Percentiles rank a stretch among this genome's conserved stretches.
Conservation (phyloP, 2,888 invertebrate species). For the Pterostichus madidus region DNA sequence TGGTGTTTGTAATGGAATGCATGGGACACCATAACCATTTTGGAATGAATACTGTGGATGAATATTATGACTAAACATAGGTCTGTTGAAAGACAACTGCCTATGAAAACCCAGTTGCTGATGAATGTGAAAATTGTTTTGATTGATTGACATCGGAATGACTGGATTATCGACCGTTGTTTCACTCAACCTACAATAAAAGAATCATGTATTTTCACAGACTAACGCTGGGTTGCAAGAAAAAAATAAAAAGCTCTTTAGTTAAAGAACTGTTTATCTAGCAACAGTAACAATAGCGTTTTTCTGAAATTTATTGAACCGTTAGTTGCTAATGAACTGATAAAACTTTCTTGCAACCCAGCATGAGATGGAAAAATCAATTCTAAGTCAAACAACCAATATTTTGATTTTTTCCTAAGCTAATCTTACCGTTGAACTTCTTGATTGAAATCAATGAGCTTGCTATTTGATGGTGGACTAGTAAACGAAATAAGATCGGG, state of each 20-base stretch:
- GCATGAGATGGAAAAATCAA: neutral
- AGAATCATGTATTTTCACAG: neutral
- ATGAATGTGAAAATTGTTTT: constrained; percentile 29
- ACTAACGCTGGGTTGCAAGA: no score
- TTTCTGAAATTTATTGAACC: no score
- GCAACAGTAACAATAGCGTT: no score
- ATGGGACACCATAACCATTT: constrained; percentile 59
- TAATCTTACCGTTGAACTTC: constrained; percentile 79
- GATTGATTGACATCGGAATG: constrained; percentile 36
- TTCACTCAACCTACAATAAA: constrained; percentile 41
- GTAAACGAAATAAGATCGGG: constrained; percentile 87
- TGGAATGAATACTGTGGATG: constrained; percentile 64
- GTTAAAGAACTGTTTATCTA: neutral
- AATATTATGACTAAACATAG: constrained; percentile 13
- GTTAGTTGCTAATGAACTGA: no score
- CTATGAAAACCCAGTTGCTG: constrained; percentile 59
- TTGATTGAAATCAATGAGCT: constrained; percentile 82
- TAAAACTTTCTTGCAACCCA: no score
- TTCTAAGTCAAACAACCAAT: neutral
- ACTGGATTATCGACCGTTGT: constrained; percentile 30
- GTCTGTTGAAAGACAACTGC: constrained; percentile 43
- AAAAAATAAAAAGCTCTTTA: no score
- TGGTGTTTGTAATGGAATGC: constrained; percentile 61
- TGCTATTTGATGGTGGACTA: constrained; percentile 81
- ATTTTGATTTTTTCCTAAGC: neutral